Conservation (phyloP, 1,140 invertebrate species). For the Lordiphosa mommai region DNA sequence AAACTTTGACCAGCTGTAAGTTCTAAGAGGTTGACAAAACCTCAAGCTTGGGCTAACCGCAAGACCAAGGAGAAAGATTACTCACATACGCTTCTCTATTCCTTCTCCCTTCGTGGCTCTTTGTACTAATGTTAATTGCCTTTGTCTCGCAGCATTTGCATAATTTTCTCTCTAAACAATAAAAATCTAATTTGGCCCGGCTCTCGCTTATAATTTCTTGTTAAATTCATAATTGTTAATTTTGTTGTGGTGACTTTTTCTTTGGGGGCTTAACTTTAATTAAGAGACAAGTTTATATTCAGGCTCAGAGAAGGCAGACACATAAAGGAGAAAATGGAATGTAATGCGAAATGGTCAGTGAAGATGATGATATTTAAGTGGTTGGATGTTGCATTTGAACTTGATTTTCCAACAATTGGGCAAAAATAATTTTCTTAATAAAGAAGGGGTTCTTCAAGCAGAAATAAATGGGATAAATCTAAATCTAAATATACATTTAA, state of each 20-base stretch:
- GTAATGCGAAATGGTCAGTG: neutral
- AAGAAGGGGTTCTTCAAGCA: too few species aligned
- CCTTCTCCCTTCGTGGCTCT: conserved; percentile 13
- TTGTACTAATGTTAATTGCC: conserved; percentile 8
- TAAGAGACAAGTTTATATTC: conserved; percentile 57
- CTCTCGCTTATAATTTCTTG: conserved; percentile 71
- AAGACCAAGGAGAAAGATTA: conserved; percentile 57
- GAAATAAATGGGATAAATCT: too few species aligned
- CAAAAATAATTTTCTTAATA: too few species aligned
- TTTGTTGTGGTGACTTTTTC: conserved; percentile 51
- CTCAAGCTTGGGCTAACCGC: conserved; percentile 43
- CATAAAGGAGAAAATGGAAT: neutral
- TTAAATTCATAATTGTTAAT: conserved; percentile 79
- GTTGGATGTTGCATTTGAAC: too few species aligned
- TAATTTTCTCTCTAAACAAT: conserved; percentile 78
- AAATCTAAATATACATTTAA: too few species aligned
- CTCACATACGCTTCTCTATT: conserved; percentile 74
- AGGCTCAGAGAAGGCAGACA: neutral
- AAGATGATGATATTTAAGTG: neutral
- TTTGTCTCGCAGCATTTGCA: conserved; percentile 54
- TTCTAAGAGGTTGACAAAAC: conserved; percentile 41
- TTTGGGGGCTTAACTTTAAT: conserved; percentile 77
- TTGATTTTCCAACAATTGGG: too few species aligned
- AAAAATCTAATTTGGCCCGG: conserved; percentile 73
- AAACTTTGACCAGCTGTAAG: conserved; percentile 62